phyloP scores from a whole-genome alignment of 1,140 invertebrate genomes.

The Solenopsis invicta region DNA sequence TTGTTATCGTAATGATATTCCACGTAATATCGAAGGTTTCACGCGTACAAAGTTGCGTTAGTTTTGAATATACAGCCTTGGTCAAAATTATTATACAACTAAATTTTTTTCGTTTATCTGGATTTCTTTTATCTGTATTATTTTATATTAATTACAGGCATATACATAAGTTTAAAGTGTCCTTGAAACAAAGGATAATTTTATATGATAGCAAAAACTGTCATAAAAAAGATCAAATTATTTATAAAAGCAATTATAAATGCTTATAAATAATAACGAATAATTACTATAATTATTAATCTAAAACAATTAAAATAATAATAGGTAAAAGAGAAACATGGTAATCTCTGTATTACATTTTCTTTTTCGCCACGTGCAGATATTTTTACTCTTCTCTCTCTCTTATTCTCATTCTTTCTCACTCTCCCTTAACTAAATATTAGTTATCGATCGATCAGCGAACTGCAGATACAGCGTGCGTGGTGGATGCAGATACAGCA shows the following conservation, averaged over 20 bases:
- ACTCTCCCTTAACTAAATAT: slow-evolving; percentile 1
- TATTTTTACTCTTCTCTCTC: neutral
- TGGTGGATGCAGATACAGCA: slow-evolving; percentile 12
- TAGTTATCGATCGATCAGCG: slow-evolving; percentile 35
- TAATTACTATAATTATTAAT: neutral
- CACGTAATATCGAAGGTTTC: neutral
- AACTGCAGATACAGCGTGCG: slow-evolving; percentile 25
- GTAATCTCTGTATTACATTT: neutral
- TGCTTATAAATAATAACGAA: neutral
- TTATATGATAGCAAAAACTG: neutral
- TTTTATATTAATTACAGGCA: no score
- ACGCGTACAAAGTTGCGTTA: neutral
- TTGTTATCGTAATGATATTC: slow-evolving; percentile 4
- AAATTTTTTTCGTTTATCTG: neutral
- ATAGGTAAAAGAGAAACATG: neutral
- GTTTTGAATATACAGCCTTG: neutral
- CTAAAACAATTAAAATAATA: neutral
- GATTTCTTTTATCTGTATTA: neutral
- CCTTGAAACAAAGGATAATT: neutral
- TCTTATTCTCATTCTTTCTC: neutral
- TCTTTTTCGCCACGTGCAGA: neutral
- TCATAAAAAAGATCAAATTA: slow-evolving; percentile 5
- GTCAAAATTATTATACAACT: no score
- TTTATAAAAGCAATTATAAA: neutral
- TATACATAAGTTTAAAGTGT: no score